These are phyloP conservation scores for Takifugu ocellatus DNA, from an alignment of 2,797 vertebrate species.

Conservation along the genomic window DNA sequence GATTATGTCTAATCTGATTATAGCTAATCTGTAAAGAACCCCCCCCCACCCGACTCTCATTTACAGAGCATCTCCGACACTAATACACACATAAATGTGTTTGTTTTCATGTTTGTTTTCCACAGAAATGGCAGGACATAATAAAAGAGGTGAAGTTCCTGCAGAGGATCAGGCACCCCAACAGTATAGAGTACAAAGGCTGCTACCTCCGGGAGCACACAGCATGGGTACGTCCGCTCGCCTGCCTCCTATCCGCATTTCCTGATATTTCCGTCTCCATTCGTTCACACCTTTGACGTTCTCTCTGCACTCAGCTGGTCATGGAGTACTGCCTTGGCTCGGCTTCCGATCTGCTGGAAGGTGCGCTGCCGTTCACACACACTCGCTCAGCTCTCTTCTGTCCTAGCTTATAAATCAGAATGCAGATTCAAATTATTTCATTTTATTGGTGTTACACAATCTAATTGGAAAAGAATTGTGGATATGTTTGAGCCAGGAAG, in stretches of 20 bases:
- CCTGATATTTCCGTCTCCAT: neutral
- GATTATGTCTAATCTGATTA: slow-evolving; percentile 60
- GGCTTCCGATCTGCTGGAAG: slow-evolving; percentile 96
- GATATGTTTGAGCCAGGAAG: neutral
- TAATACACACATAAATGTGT: neutral
- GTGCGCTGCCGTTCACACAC: slow-evolving; percentile 62
- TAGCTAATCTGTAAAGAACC: slow-evolving; percentile 42
- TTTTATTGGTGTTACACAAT: no score
- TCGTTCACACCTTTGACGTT: neutral
- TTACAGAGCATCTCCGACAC: slow-evolving; percentile 14
- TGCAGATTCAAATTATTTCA: no score
- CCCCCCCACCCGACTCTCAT: slow-evolving; percentile 18
- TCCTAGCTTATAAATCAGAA: no score
- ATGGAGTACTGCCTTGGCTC: slow-evolving; percentile 99
- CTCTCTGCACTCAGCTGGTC: slow-evolving; percentile 79
- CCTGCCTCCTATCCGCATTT: neutral
- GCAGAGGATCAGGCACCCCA: slow-evolving; percentile 95
- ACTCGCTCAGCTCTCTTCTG: no score
- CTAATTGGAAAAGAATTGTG: no score
- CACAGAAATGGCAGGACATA: slow-evolving; percentile 99
- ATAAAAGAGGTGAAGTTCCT: slow-evolving; percentile 99
- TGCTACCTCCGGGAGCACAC: slow-evolving; percentile 98
- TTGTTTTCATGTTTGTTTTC: neutral
- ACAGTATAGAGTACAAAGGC: slow-evolving; percentile 99
- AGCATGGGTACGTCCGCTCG: slow-evolving; percentile 87